A percentile compares a stretch with the other conserved stretches of the same genome.
phyloP scores from a whole-genome alignment of 2,113 vertebrate genomes.

The Gila orcuttii region DNA sequence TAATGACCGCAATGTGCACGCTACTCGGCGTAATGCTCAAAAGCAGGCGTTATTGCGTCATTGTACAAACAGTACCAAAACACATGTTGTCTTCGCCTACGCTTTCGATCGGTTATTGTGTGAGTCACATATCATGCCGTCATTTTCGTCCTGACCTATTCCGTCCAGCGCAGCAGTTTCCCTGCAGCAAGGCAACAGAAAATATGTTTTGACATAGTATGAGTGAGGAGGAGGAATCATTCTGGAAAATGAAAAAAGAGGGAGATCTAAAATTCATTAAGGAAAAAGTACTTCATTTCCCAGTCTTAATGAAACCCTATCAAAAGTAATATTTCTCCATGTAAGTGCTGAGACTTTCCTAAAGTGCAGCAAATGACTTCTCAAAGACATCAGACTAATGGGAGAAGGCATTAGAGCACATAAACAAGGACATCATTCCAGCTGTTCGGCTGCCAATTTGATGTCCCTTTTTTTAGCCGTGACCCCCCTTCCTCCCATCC shows the following conservation, averaged over 20 bases:
- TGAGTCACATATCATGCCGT: neutral
- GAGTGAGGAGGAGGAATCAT: slow-evolving; percentile 2
- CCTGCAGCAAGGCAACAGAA: slow-evolving; percentile 1
- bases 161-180: slow-evolving; percentile 4
- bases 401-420: slow-evolving; percentile 80
- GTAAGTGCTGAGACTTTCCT: slow-evolving; percentile 83
- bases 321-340: slow-evolving; percentile 80
- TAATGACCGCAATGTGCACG: slow-evolving; percentile 58
- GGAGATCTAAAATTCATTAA: slow-evolving; percentile 70
- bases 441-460: slow-evolving; percentile 78
- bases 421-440: slow-evolving; percentile 88
- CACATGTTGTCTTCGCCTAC: slow-evolving; percentile 12
- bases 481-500: slow-evolving; percentile 61
- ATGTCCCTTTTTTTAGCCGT: slow-evolving; percentile 80
- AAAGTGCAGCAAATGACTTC: slow-evolving; percentile 76
- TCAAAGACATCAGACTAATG: slow-evolving; percentile 75
- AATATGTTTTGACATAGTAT: slow-evolving; percentile 24
- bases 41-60: slow-evolving; percentile 33
- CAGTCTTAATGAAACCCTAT: slow-evolving; percentile 79
- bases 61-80: slow-evolving; percentile 20
- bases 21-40: slow-evolving; percentile 54
- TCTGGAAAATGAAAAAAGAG: slow-evolving; percentile 21
- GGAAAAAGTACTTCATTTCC: slow-evolving; percentile 69
- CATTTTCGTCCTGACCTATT: neutral
- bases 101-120: neutral